Percentiles rank a stretch among this genome's conserved stretches.
phyloP scores from a whole-genome alignment of 2,888 invertebrate genomes.

The Tanypteryx hageni region DNA sequence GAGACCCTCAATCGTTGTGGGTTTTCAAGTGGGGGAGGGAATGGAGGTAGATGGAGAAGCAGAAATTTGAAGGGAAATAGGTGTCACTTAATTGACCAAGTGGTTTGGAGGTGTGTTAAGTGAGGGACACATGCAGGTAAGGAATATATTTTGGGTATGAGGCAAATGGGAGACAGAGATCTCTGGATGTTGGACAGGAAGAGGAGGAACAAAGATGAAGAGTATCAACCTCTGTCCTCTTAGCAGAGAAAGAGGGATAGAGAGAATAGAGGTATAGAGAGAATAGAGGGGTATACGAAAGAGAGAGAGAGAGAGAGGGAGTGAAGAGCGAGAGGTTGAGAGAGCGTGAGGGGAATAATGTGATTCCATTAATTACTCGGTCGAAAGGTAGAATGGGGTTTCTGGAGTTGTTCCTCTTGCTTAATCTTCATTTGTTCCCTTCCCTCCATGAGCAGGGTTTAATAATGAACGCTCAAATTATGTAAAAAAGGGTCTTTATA shows the following conservation, averaged over 20 bases:
- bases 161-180: not conserved
- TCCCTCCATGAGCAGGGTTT: too few relatives aligned
- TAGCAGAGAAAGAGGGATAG: not conserved
- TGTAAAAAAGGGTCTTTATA: too few relatives aligned
- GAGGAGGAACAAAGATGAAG: not conserved
- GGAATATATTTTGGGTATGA: not conserved
- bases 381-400: not conserved
- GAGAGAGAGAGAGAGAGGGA: not conserved
- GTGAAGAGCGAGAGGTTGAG: not conserved
- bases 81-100: not conserved
- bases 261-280: not conserved
- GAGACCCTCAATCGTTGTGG: too few relatives aligned
- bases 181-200: not conserved
- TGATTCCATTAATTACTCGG: not conserved
- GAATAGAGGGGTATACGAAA: not conserved
- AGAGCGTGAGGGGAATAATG: not conserved
- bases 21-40: not conserved
- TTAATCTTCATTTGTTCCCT: not conserved
- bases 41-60: not conserved
- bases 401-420: not conserved
- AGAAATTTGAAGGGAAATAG: not conserved
- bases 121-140: not conserved
- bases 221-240: not conserved
- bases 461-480: too few relatives aligned
- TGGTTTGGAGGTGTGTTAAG: not conserved